phyloP scores from a whole-genome alignment of 2,797 vertebrate species.

The Anguilla marmorata region DNA sequence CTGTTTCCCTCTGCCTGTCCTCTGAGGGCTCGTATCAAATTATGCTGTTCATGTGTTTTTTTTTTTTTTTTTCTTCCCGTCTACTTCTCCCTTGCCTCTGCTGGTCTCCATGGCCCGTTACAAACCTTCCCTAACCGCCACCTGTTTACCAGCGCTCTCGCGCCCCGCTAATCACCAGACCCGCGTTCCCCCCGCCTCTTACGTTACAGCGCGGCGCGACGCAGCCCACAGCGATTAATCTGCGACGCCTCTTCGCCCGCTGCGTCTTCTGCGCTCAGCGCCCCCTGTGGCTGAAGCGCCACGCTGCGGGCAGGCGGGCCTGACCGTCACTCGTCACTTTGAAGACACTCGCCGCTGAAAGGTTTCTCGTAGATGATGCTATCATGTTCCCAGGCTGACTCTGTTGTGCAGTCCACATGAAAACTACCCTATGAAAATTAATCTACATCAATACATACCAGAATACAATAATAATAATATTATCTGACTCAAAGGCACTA shows the following conservation, averaged over 20 bases:
- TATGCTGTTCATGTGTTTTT: conserved; percentile 71
- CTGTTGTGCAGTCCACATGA: conserved; percentile 29
- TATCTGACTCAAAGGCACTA: not conserved
- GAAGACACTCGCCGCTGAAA: conserved; percentile 39
- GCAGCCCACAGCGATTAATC: conserved; percentile 48
- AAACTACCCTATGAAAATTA: not conserved
- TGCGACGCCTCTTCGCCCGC: conserved; percentile 34
- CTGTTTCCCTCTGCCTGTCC: conserved; percentile 53
- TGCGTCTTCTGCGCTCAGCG: not conserved
- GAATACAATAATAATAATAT: not conserved
- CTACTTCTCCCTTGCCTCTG: conserved; percentile 37
- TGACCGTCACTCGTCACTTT: conserved; percentile 40
- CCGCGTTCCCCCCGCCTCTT: conserved; percentile 20
- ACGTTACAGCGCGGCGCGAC: not conserved
- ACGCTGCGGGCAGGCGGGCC: not conserved
- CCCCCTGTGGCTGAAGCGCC: not conserved
- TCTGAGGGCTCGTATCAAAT: conserved; percentile 66
- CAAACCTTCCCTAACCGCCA: conserved; percentile 63
- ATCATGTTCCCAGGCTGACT: conserved; percentile 42
- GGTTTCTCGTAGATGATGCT: conserved; percentile 42
- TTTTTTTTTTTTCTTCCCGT: conserved; percentile 42
- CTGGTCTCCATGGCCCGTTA: conserved; percentile 34
- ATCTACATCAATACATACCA: not conserved
- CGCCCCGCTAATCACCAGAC: conserved; percentile 36
- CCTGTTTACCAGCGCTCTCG: conserved; percentile 71